Evolutionary conservation across 53 echinoderm and acorn worm genomes (phyloP).

Genomic region (Astropecten irregularis): DNA sequence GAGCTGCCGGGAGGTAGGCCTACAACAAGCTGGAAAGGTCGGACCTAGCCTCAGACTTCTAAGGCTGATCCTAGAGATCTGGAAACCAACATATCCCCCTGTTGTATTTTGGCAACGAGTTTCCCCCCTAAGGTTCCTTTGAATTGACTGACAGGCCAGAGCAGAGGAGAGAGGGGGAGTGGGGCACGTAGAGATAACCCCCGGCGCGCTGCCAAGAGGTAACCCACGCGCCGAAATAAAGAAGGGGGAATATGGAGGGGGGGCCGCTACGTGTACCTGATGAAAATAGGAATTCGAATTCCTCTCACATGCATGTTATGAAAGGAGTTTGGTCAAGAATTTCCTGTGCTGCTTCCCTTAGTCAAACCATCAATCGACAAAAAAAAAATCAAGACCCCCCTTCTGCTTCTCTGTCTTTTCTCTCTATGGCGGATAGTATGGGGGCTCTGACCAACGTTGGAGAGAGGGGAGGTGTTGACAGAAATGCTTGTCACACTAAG

Average conservation of each 20-base stretch:
- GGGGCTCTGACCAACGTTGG: constrained; percentile 34
- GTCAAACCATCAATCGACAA: constrained; percentile 52
- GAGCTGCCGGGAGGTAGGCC: constrained; percentile 18
- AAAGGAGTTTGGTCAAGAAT: constrained; percentile 53
- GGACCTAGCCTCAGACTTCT: too few species aligned
- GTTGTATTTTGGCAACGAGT: constrained; percentile 5
- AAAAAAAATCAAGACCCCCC: too few species aligned
- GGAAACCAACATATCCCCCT: neutral
- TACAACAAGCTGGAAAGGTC: too few species aligned
- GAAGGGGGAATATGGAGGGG: too few species aligned
- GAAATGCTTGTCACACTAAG: constrained; percentile 50
- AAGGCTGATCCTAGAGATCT: too few species aligned
- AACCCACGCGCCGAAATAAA: neutral
- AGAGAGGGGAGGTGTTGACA: constrained; percentile 54
- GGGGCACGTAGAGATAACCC: neutral
- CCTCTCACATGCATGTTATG: constrained; percentile 49
- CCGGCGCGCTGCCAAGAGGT: too few species aligned
- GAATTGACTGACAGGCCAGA: constrained; percentile 26
- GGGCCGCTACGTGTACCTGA: constrained; percentile 6
- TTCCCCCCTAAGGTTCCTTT: constrained; percentile 26
- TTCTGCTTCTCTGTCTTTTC: too few species aligned
- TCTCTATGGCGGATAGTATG: constrained; percentile 2
- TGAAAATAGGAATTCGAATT: constrained; percentile 13
- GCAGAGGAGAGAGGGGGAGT: neutral
- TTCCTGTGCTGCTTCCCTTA: constrained; percentile 47